Evolutionary conservation across 2,888 invertebrate genomes (phyloP).

Genomic region (Eucriotettix oculatus): DNA sequence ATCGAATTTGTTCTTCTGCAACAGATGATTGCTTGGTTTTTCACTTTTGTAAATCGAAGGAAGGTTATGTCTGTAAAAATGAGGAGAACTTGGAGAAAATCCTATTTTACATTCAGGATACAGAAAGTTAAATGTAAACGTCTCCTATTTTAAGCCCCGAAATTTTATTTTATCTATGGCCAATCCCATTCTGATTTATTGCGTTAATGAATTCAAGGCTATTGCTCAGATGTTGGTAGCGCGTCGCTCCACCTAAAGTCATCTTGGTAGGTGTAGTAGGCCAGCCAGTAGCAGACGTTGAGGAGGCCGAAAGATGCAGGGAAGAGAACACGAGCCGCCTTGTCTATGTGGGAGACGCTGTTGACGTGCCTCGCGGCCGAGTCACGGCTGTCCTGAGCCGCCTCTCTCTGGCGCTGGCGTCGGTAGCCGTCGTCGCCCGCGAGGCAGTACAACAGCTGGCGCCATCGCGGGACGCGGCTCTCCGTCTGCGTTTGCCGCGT

Average conservation of each 20-base stretch:
- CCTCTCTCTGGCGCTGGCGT: slow-evolving; percentile 53
- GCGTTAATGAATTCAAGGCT: not conserved
- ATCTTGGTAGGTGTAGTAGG: slow-evolving; percentile 61
- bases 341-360: slow-evolving; percentile 74
- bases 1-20: no score
- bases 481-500: slow-evolving; percentile 75
- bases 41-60: no score
- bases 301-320: slow-evolving; percentile 74
- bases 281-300: slow-evolving; percentile 80
- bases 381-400: slow-evolving; percentile 26
- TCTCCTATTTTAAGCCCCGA: no score
- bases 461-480: slow-evolving; percentile 53
- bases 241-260: slow-evolving; percentile 22
- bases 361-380: slow-evolving; percentile 47
- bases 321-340: slow-evolving; percentile 62
- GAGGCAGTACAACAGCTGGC: slow-evolving; percentile 64
- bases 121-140: no score
- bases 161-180: no score
- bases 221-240: not conserved
- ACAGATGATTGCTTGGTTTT: no score
- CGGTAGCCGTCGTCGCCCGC: slow-evolving; percentile 26
- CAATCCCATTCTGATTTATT: no score
- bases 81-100: no score
- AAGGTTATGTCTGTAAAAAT: no score
- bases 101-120: no score